These are phyloP conservation scores for Minunthozetes semirufus DNA, from an alignment of 2,888 invertebrate species.

Conservation along the genomic window DNA sequence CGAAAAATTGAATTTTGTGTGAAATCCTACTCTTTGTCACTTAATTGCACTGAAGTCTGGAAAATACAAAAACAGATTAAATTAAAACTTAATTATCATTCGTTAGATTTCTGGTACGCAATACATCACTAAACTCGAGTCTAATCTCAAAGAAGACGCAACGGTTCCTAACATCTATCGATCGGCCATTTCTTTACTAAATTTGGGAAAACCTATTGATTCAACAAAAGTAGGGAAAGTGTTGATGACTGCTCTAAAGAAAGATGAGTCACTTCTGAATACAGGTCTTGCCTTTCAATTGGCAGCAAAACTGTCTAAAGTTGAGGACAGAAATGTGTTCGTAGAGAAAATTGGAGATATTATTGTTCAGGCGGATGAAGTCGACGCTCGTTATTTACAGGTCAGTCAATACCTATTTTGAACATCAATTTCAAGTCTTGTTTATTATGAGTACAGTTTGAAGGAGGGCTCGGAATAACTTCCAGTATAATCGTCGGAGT, in stretches of 20 bases:
- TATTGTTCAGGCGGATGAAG: conserved; percentile 91
- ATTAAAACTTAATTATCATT: neutral
- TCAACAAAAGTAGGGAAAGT: conserved; percentile 64
- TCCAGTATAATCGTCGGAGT: conserved; percentile 59
- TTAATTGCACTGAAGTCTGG: conserved; percentile 10
- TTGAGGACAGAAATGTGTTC: conserved; percentile 47
- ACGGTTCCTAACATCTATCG: conserved; percentile 65
- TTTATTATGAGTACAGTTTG: conserved; percentile 64
- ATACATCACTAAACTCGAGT: conserved; percentile 50
- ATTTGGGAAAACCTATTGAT: conserved; percentile 60
- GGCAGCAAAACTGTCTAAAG: conserved; percentile 64
- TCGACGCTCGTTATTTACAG: conserved; percentile 66
- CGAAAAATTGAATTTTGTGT: conserved; percentile 13
- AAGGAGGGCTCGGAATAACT: conserved; percentile 62
- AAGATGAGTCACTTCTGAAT: conserved; percentile 58
- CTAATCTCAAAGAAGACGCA: conserved; percentile 61
- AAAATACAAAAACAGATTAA: conserved; percentile 4
- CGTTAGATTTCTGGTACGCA: neutral
- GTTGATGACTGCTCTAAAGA: conserved; percentile 68
- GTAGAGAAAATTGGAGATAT: conserved; percentile 78
- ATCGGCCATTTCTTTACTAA: conserved; percentile 62
- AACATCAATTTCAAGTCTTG: too few relatives aligned
- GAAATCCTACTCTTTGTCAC: conserved; percentile 7
- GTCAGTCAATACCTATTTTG: too few relatives aligned
- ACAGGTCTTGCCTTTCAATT: conserved; percentile 46